Base-by-base conservation (phyloP, 2,797 vertebrate genomes). In the Notolabrus celidotus region DNA sequence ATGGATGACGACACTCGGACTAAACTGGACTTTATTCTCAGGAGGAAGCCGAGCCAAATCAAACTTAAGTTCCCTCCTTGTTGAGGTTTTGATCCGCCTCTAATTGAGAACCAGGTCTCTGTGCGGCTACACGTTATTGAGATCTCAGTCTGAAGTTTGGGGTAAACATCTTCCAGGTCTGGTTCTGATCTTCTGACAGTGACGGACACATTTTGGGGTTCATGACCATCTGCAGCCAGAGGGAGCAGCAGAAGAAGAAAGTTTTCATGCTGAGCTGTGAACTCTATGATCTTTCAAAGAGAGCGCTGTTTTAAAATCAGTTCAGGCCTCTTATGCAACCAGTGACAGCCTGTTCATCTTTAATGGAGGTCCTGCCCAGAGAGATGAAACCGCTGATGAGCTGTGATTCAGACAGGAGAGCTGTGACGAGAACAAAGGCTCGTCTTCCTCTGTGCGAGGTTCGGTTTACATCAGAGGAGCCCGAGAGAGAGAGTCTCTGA, bases 361-460 rank as follows among this genome's bases (percentile, higher is more conserved):
- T 79, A 79, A 82, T 73, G 74, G 80, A 70, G 79, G 78, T 79
- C 67, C 53, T 52, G 71, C 57, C 58, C 70, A 14, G 20, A 36
- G 39, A 66, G 80, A 82, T 63, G 73, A 76, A 66, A 74, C 47
- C 19, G 46, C 66, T 60, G 76, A 84, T 79, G 80, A 85, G 73
- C 77, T 56, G 74, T 11, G 80, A 81, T 81, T 60, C 69, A 61
- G 11, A 71, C 60, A 71, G 34, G 49, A 74, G 70, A 0, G 54
- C 57, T 67, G 67, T 17, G 62, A 77, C 15, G 50, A 76, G 79
- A 85, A 80, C 79, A 79, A 71, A 76, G 75, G 20, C 60, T 31
- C 39, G 10, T 50, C 67, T 43, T 60, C 68, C 49, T 59, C 73
- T 38, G 46, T 17, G 22, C 14, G n/a, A 56, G 41, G 7, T 61